phyloP scores from a whole-genome alignment of 2,797 vertebrate genomes.

The Buceros bicornis region DNA sequence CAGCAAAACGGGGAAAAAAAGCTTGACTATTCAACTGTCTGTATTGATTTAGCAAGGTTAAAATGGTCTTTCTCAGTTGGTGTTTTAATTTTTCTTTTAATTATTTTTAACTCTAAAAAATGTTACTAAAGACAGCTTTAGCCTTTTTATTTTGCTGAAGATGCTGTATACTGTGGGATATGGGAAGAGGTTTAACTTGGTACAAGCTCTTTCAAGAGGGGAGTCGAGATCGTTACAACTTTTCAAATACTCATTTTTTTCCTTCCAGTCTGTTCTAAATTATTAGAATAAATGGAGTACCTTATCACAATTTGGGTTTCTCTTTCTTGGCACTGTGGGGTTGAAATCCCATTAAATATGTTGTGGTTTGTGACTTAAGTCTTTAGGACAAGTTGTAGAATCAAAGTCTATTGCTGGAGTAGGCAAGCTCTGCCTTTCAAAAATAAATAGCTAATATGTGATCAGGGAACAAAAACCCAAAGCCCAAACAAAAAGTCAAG shows the following conservation, averaged over 20 bases:
- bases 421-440: not conserved
- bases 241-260: not conserved
- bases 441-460: not conserved
- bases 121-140: not conserved
- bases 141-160: not conserved
- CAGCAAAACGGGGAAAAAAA: not conserved
- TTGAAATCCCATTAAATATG: not conserved
- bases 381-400: not conserved
- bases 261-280: not conserved
- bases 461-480: not conserved
- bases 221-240: not conserved
- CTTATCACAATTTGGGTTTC: not conserved
- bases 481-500: not conserved
- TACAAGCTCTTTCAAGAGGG: not conserved
- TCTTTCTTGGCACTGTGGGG: not conserved
- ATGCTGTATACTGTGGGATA: fast-evolving
- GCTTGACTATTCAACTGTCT: not conserved
- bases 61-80: not conserved
- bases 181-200: not conserved
- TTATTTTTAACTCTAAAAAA: not conserved
- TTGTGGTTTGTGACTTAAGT: not conserved
- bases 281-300: not conserved
- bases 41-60: not conserved
- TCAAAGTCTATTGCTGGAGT: not conserved
- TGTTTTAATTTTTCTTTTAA: not conserved